Evolutionary conservation across 53 echinoderm and acorn worm species (phyloP).

Genomic region (Mesocentrotus franciscanus): DNA sequence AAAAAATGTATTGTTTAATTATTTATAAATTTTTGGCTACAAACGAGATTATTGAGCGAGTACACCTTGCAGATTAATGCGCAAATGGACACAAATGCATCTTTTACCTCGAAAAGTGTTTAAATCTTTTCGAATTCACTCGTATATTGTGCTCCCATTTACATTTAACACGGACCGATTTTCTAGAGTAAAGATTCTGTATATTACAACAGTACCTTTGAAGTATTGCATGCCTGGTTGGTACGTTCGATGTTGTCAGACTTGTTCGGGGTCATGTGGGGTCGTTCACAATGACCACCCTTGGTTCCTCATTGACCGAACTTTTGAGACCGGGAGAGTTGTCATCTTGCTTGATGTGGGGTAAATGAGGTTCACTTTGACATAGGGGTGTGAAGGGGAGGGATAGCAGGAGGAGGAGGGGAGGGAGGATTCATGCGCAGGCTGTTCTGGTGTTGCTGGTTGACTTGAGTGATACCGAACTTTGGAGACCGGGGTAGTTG

Average conservation of each 20-base stretch:
- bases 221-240: too few species aligned
- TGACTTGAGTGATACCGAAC: background rate
- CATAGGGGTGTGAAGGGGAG: background rate
- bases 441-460: background rate
- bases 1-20: too few species aligned
- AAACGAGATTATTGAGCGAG: background rate
- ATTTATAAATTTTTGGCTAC: background rate
- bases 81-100: background rate
- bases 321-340: background rate
- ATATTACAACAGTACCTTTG: too few species aligned
- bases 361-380: background rate
- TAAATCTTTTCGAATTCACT: too few species aligned
- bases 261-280: background rate
- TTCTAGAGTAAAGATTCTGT: too few species aligned
- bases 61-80: background rate
- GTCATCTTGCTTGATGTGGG: background rate
- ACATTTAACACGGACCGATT: too few species aligned
- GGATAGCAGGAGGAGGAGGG: background rate
- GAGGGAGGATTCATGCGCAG: background rate
- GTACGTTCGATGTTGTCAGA: background rate
- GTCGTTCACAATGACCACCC: slow-evolving; percentile 31
- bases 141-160: too few species aligned
- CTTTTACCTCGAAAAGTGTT: background rate
- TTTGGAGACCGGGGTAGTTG: background rate
- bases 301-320: background rate